phyloP scores from a whole-genome alignment of 2,888 invertebrate species.

The Phorcus lineatus region DNA sequence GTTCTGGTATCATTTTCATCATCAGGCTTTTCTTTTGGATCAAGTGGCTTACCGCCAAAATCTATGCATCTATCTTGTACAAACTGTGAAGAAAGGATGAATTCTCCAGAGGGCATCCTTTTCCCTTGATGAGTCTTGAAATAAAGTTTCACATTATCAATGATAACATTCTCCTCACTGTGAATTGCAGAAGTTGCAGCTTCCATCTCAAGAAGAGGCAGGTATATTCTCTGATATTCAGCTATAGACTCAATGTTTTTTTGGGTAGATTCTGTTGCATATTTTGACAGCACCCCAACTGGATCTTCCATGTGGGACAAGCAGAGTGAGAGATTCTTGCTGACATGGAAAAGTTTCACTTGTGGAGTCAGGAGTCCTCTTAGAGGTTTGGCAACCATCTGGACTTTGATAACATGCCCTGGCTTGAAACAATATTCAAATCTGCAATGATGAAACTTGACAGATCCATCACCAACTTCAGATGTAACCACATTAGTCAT shows the following conservation, averaged over 20 bases:
- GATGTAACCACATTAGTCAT: not conserved
- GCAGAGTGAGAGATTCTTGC: slow-evolving; percentile 41
- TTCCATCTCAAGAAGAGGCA: slow-evolving; percentile 57
- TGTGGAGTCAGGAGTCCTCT: slow-evolving; percentile 39
- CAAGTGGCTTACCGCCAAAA: slow-evolving; percentile 37
- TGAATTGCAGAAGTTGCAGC: slow-evolving; percentile 45
- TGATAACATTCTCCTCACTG: slow-evolving; percentile 43
- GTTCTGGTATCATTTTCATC: too few species aligned
- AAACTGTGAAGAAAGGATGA: slow-evolving; percentile 37
- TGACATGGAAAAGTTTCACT: slow-evolving; percentile 36
- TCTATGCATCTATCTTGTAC: slow-evolving; percentile 51
- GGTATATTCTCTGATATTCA: slow-evolving; percentile 47
- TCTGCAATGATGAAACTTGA: slow-evolving; percentile 24
- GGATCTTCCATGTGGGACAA: slow-evolving; percentile 43
- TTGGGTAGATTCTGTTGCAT: slow-evolving; percentile 41
- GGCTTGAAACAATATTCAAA: slow-evolving; percentile 36
- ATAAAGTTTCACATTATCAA: slow-evolving; percentile 46
- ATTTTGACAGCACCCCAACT: slow-evolving; percentile 40
- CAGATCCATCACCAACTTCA: not conserved
- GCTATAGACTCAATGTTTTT: slow-evolving; percentile 29
- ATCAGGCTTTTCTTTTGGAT: not conserved
- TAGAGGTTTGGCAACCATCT: slow-evolving; percentile 39
- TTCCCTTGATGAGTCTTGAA: slow-evolving; percentile 31
- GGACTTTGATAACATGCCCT: slow-evolving; percentile 38
- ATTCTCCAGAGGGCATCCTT: slow-evolving; percentile 41